These are phyloP conservation scores for Athene cunicularia DNA, from an alignment of 2,113 vertebrate genomes.

Conservation along the genomic window DNA sequence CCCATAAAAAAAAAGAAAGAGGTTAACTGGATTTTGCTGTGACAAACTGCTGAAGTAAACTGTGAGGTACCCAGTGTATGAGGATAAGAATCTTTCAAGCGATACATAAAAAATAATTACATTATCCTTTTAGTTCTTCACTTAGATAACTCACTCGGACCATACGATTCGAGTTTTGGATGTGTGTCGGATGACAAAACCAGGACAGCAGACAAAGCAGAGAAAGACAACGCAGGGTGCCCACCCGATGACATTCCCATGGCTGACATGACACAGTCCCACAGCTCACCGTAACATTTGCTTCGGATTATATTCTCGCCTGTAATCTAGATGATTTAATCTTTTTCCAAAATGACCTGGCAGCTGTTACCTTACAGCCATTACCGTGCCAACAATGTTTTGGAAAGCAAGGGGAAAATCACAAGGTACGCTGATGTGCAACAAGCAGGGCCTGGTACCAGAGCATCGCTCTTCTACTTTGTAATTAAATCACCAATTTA, in stretches of 20 bases:
- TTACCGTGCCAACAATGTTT: not conserved
- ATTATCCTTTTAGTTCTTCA: conserved; percentile 78
- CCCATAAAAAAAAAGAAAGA: not conserved
- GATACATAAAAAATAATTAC: not conserved
- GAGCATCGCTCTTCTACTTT: not conserved
- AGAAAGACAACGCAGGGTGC: not conserved
- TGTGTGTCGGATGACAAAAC: conserved; percentile 76
- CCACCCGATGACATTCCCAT: conserved; percentile 50
- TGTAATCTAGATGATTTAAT: not conserved
- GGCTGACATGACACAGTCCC: conserved; percentile 51
- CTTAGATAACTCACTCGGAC: conserved; percentile 79
- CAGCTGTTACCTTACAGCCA: not conserved
- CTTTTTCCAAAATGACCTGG: not conserved
- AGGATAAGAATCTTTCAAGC: not conserved
- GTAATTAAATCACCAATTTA: not conserved
- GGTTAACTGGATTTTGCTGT: not conserved
- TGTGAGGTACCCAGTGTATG: fast-evolving
- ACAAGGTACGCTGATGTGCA: not conserved
- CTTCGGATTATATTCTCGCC: not conserved
- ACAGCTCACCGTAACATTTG: not conserved
- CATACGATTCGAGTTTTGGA: conserved; percentile 70
- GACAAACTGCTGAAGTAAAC: not conserved
- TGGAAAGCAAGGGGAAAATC: not conserved
- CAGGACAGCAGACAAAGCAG: not conserved
- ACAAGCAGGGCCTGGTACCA: not conserved